These are phyloP conservation scores for Mylabris phalerata DNA, from an alignment of 1,140 invertebrate species.

Conservation along the genomic window DNA sequence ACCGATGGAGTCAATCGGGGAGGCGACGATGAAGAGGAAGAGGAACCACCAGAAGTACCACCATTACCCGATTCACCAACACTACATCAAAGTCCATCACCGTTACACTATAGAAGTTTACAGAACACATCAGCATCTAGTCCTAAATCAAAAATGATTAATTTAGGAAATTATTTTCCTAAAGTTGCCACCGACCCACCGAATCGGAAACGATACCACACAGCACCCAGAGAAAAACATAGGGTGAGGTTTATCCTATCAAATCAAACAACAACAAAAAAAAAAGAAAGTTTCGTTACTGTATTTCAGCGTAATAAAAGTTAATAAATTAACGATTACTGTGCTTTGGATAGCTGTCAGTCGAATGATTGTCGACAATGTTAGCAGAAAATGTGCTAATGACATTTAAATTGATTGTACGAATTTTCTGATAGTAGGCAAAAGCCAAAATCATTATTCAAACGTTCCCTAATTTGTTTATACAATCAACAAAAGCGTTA, in stretches of 20 bases:
- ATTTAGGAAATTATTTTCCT: slow-evolving; percentile 37
- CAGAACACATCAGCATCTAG: slow-evolving; percentile 36
- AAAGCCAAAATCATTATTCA: not conserved
- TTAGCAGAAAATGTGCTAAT: slow-evolving; percentile 4
- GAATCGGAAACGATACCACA: slow-evolving; percentile 51
- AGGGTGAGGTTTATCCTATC: slow-evolving; percentile 33
- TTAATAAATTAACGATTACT: slow-evolving; percentile 8
- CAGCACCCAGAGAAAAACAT: slow-evolving; percentile 53
- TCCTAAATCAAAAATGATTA: slow-evolving; percentile 37
- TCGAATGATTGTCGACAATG: slow-evolving; percentile 2
- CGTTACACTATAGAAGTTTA: slow-evolving; percentile 27
- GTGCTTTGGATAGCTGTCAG: slow-evolving; percentile 1
- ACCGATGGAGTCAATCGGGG: too few relatives aligned
- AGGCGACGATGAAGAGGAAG: slow-evolving; percentile 9
- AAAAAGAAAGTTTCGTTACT: not conserved
- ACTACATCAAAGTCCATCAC: slow-evolving; percentile 18
- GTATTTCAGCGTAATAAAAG: slow-evolving; percentile 4
- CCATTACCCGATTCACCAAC: slow-evolving; percentile 33
- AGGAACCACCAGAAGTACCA: slow-evolving; percentile 35
- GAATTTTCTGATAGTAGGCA: slow-evolving; percentile 1
- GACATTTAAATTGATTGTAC: slow-evolving; percentile 6
- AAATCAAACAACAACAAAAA: too few relatives aligned
- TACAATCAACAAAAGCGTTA: not conserved
- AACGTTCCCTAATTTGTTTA: not conserved
- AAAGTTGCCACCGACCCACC: slow-evolving; percentile 38